Base-by-base conservation (phyloP, 2,888 invertebrate species). In the Epiblema foenella region DNA sequence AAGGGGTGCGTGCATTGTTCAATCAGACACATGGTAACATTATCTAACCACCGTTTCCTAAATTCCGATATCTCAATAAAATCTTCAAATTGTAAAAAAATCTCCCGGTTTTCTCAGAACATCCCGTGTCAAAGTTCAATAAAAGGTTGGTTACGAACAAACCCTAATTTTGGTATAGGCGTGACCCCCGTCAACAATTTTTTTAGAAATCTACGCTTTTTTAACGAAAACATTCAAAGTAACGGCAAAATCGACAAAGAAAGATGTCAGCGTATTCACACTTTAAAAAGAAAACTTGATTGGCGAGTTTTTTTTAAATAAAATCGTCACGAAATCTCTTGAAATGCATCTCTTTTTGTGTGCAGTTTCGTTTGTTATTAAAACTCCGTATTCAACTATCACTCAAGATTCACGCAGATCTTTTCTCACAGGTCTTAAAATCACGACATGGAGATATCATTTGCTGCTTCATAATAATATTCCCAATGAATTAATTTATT, bases 121-220 rank as follows among this genome's bases (percentile, higher is more conserved):
- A 88, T 88, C 85, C 85, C 88, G 85, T 93, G 93, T 93, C 93
- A 93, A 89, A 93, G 92, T 89, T 91, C 93, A 90, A 86, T 87
- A 83, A 90, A 89, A 91, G 91, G 89, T 92, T 89, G 88, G 86
- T 81, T 83, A 77, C 83, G 81, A 88, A 87, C 86, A 91, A 89
- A 87, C 89, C 90, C 89, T 91, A 91, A 93, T 91, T 92, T 92
- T 77, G 89, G 89, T 89, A 85, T 77, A 84, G 91, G 89, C 89
- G 89, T 93, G 93, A 93, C 93, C 93, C 93, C 91, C 89, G 89
- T 93, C 92, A 91, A 90, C 89, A 85, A 77, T 87, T 89, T 91
- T 91, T 90, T 90, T 79, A 56, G 74, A 85, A 88, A 85, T 87
- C 89, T 85, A 88, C 88, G 89, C 87, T 89, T 92, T 93, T 91